phyloP scores from a whole-genome alignment of 2,113 vertebrate species.

The Procapra przewalskii region DNA sequence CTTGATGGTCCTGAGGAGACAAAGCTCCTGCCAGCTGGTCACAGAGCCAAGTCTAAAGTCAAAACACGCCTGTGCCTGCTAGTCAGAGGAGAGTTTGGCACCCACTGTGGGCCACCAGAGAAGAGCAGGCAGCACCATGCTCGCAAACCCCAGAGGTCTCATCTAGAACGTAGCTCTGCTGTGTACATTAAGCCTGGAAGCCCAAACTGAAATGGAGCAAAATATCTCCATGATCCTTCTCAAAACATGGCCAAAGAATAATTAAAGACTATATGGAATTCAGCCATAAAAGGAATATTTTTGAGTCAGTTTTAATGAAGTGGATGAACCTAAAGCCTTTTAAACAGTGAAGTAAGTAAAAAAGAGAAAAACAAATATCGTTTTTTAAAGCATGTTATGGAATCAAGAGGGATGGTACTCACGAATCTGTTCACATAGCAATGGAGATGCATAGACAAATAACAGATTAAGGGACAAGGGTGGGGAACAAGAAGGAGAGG shows the following conservation, averaged over 20 bases:
- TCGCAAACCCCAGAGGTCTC: accelerated
- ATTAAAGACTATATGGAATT: neutral
- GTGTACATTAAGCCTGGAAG: neutral
- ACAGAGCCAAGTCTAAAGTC: neutral
- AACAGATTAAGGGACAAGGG: neutral
- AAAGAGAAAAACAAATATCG: neutral
- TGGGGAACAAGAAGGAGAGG: neutral
- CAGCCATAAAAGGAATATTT: neutral
- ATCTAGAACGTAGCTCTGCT: accelerated
- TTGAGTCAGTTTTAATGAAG: neutral
- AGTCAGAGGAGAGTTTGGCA: neutral
- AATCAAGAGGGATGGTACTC: neutral
- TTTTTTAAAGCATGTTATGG: neutral
- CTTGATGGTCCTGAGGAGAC: neutral
- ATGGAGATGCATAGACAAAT: neutral
- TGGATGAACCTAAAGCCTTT: neutral
- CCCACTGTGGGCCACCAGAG: neutral
- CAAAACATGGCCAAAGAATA: neutral
- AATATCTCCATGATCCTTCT: neutral
- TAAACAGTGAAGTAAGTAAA: neutral
- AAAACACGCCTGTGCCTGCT: neutral
- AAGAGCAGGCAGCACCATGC: accelerated
- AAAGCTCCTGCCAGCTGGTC: neutral
- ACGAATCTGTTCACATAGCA: neutral
- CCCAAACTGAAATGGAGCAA: neutral